phyloP scores from a whole-genome alignment of 2,888 invertebrate genomes.

The Balanococcus diminutus region DNA sequence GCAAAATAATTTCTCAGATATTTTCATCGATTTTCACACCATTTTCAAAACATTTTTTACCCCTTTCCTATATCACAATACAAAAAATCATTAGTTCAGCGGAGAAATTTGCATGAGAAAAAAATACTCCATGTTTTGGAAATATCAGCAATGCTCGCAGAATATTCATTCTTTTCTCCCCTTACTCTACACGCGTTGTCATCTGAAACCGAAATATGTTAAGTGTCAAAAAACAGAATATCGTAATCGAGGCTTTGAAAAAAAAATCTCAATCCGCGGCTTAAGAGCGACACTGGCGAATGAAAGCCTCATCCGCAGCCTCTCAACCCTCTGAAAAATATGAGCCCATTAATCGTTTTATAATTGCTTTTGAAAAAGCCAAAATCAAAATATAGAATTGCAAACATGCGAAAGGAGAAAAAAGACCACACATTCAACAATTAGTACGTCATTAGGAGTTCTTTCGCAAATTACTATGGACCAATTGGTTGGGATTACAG shows the following conservation, averaged over 20 bases:
- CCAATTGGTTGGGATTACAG: neutral
- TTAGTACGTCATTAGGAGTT: conserved; percentile 14
- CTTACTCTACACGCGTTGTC: neutral
- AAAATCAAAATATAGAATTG: conserved; percentile 18
- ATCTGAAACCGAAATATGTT: neutral
- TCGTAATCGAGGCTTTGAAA: neutral
- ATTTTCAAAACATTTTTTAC: too few relatives aligned
- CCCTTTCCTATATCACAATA: too few relatives aligned
- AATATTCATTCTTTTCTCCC: neutral
- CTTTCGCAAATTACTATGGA: neutral
- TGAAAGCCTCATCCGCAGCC: too few relatives aligned
- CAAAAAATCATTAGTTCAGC: too few relatives aligned
- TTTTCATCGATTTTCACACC: too few relatives aligned
- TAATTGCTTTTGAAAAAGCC: conserved; percentile 27
- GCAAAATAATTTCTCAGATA: too few relatives aligned
- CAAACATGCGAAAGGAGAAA: neutral
- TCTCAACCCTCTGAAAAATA: neutral
- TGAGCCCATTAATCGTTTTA: neutral
- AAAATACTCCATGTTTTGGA: neutral
- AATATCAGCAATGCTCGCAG: neutral
- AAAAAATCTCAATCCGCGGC: neutral
- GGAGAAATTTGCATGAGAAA: neutral
- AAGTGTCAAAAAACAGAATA: neutral
- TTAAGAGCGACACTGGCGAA: neutral
- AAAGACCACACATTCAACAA: conserved; percentile 33